These are phyloP conservation scores for Eriocheir sinensis DNA, from an alignment of 1,140 invertebrate genomes.

Conservation along the genomic window DNA sequence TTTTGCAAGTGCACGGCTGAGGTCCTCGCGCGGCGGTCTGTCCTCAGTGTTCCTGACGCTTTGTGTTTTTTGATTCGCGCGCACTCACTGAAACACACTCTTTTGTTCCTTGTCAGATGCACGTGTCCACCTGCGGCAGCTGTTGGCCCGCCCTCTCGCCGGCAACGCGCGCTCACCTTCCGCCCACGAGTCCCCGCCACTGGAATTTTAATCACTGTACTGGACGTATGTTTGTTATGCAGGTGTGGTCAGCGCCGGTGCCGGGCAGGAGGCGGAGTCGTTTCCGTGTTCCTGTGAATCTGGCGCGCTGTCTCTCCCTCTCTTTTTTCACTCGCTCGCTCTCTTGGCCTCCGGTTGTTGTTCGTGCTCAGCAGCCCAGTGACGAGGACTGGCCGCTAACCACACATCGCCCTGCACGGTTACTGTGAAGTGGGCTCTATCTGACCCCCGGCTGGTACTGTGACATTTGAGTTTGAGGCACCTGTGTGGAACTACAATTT, in stretches of 20 bases:
- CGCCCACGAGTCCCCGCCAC: constrained; percentile 19
- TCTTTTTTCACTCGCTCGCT: neutral
- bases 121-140: neutral
- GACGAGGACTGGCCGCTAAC: neutral
- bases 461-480: constrained; percentile 54
- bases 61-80: constrained; percentile 6
- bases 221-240: constrained; percentile 30
- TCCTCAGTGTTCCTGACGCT: neutral
- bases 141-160: neutral
- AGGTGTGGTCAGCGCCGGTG: neutral
- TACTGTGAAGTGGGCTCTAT: constrained; percentile 15
- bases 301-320: neutral
- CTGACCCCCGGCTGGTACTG: constrained; percentile 56
- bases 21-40: neutral
- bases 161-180: neutral
- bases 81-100: neutral
- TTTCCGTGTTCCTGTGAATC: neutral
- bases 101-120: neutral
- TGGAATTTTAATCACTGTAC: constrained; percentile 7
- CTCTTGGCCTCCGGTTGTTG: neutral
- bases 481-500: neutral
- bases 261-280: neutral
- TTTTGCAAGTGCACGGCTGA: neutral
- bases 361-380: neutral
- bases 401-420: constrained; percentile 34